Evolutionary conservation across 2,797 vertebrate genomes (phyloP), one percentile per base, ranked within the genome.

Genomic region (Halcyon badia): DNA sequence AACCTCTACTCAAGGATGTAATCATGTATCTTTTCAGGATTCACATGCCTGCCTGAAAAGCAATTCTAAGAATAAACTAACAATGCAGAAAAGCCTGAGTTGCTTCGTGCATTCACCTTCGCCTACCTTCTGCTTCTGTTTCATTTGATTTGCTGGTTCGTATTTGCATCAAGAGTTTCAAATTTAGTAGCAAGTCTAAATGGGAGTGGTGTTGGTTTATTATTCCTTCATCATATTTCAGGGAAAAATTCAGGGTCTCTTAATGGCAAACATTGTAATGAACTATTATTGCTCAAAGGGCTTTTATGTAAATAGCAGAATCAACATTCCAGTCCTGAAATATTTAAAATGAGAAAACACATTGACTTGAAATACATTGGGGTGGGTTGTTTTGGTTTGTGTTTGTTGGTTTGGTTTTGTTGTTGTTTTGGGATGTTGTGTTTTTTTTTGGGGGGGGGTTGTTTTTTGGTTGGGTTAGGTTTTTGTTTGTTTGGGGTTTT

Each of bases 351-450:
- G n/a, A 89, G 41, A 71, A 41, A n/a, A 48, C 10, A 22, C 1
- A 14, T 33, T 31, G 5, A 8, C 7, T 57, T 68, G 3, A 51
- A 51, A 51, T 51, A 51, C 49, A 51, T 8, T 44, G 8, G 30
- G 9, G 15, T 49, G 2, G 0, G 1, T 4, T 22, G 31, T 60
- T 41, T 5, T 11, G 25, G 3, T 28, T 66, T 25, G 22, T 46
- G 21, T 46, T 46, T 22, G 46, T 46, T 22, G 46, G 10, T 52
- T 28, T 52, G 11, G 19, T 44, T 44, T 44, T 10, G 42, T 44
- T 44, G 44, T 5, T 44, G 44, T 20, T 44, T 44, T 44, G 46
- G 49, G 9, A n/a, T n/a, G n/a, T n/a, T n/a, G n/a, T n/a, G n/a
- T 10, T 51, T 49, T 51, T 26, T 49, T 39, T 39, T 39, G 11